Evolutionary conservation across 2,113 vertebrate genomes (phyloP).

Genomic region (Delphinus delphis): DNA sequence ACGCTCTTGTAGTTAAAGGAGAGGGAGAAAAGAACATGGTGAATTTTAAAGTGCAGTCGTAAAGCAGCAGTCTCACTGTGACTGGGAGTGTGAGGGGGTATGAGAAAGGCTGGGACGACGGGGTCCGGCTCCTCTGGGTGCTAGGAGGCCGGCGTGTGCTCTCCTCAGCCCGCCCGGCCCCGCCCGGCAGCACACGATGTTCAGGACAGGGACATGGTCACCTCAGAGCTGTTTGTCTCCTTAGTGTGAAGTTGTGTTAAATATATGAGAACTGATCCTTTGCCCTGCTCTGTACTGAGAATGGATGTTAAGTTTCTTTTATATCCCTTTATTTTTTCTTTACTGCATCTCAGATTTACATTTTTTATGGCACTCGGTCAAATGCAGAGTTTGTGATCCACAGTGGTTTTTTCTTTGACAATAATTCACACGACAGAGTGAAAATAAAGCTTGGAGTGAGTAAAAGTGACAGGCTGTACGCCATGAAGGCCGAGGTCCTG

Average conservation of each 20-base stretch:
- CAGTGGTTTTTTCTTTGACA: constrained; percentile 99
- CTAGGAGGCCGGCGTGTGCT: fast-evolving
- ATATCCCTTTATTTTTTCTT: constrained; percentile 83
- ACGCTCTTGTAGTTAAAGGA: not conserved
- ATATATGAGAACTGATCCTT: constrained; percentile 68
- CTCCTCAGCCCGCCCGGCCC: not conserved
- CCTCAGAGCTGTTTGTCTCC: not conserved
- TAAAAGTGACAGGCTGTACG: constrained; percentile 93
- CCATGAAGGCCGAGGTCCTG: constrained; percentile 97
- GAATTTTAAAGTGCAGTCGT: not conserved
- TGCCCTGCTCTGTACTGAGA: constrained; percentile 76
- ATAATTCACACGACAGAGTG: constrained; percentile 97
- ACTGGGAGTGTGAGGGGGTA: not conserved
- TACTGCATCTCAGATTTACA: constrained; percentile 94
- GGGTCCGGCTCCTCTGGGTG: not conserved
- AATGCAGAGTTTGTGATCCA: constrained; percentile 99
- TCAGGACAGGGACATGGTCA: not conserved
- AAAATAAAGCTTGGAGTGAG: constrained; percentile 99
- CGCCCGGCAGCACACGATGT: fast-evolving
- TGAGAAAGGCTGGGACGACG: not conserved
- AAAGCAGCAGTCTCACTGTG: not conserved
- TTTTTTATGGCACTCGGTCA: constrained; percentile 98
- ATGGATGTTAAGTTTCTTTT: constrained; percentile 80
- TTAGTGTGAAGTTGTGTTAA: not conserved
- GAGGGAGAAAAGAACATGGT: fast-evolving